A percentile compares a stretch with the other conserved stretches of the same genome.
These are phyloP conservation scores for Lepisosteus oculatus DNA, from an alignment of 2,113 vertebrate species.

Conservation along the genomic window DNA sequence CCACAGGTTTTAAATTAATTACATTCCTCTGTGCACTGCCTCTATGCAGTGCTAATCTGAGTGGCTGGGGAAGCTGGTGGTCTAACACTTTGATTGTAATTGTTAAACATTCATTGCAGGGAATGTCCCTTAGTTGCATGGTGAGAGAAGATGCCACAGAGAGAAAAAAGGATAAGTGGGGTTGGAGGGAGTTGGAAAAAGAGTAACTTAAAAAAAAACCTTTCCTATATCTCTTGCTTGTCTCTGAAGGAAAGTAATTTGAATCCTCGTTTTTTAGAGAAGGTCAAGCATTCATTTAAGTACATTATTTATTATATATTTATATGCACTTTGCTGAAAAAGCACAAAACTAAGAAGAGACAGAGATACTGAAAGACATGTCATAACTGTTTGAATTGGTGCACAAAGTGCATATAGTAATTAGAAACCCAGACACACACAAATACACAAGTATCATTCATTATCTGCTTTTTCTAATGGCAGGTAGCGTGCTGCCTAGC, in stretches of 20 bases:
- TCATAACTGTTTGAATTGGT: too few species aligned
- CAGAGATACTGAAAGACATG: too few species aligned
- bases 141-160: neutral
- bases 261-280: neutral
- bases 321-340: neutral
- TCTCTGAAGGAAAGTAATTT: neutral
- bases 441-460: too few species aligned
- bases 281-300: too few species aligned
- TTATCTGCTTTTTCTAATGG: too few species aligned
- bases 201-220: neutral
- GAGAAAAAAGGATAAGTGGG: neutral
- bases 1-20: conserved; percentile 28
- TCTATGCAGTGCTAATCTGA: conserved; percentile 10
- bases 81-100: conserved; percentile 29
- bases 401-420: too few species aligned
- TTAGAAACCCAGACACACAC: too few species aligned
- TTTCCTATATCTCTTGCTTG: neutral
- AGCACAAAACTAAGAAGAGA: neutral
- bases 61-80: conserved; percentile 1
- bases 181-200: neutral
- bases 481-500: too few species aligned
- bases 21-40: conserved; percentile 15
- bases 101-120: conserved; percentile 17
- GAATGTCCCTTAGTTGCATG: conserved; percentile 26
- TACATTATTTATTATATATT: too few species aligned